phyloP scores from a whole-genome alignment of 2,113 vertebrate genomes.

The Proterorhinus semilunaris region DNA sequence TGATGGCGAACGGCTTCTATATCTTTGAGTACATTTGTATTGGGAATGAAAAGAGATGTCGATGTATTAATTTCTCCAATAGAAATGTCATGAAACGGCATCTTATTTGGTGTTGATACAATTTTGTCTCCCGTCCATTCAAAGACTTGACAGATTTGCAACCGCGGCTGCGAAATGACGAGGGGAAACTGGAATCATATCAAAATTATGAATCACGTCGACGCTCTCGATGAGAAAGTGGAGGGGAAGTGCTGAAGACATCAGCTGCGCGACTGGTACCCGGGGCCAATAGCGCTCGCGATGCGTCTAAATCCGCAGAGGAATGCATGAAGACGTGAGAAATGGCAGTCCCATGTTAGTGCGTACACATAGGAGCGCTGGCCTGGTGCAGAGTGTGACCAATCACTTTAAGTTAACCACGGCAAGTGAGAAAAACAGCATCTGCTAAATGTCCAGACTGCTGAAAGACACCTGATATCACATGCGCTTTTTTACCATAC shows the following conservation, averaged over 20 bases:
- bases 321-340: conserved; percentile 67
- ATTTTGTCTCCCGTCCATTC: not conserved
- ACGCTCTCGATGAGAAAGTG: conserved; percentile 1
- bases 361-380: conserved; percentile 50
- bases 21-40: not conserved
- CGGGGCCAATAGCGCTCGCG: conserved; percentile 53
- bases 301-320: conserved; percentile 61
- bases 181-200: conserved; percentile 2
- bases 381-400: conserved; percentile 58
- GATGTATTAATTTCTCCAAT: too few species aligned
- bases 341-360: conserved; percentile 44
- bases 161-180: not conserved
- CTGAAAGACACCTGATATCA: conserved; percentile 57
- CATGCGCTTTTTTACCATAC: conserved; percentile 37
- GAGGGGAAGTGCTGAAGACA: conserved; percentile 22
- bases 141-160: not conserved
- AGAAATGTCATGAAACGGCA: not conserved
- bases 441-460: conserved; percentile 53
- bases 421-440: conserved; percentile 52
- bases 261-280: conserved; percentile 21
- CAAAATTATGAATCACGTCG: not conserved
- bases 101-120: not conserved
- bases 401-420: conserved; percentile 64
- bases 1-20: not conserved
- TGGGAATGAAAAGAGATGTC: not conserved